phyloP scores from a whole-genome alignment of 2,888 invertebrate species.

The Brachynemurus nebulosus region DNA sequence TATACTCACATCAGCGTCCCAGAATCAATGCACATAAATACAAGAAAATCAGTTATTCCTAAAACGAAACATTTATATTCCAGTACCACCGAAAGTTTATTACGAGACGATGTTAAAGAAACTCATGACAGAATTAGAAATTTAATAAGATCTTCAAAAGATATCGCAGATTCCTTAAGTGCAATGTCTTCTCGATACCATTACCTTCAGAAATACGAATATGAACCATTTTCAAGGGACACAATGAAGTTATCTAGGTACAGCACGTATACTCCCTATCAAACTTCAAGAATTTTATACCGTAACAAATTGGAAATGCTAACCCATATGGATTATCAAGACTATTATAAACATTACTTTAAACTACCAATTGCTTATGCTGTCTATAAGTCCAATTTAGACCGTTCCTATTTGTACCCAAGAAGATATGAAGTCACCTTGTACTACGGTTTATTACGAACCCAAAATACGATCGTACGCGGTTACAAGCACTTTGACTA shows the following conservation, averaged over 20 bases:
- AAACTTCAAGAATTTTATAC: background rate
- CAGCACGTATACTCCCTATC: background rate
- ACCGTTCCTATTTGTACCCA: conserved; percentile 3
- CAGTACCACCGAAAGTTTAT: no score
- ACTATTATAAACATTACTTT: background rate
- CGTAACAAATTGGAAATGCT: background rate
- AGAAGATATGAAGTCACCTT: conserved; percentile 6
- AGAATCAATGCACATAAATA: no score
- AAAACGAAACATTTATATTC: no score
- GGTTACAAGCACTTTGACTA: background rate
- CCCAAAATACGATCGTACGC: background rate
- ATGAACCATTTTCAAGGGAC: no score
- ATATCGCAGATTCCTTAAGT: background rate
- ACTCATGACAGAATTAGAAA: background rate
- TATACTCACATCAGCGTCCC: no score
- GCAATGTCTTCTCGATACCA: background rate
- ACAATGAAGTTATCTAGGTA: no score
- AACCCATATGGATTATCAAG: background rate
- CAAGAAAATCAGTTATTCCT: no score
- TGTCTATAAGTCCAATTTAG: background rate
- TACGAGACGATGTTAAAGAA: background rate
- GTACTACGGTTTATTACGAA: conserved; percentile 1
- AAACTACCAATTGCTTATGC: background rate
- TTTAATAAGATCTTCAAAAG: background rate
- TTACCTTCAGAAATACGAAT: no score